Evolutionary conservation across 2,888 invertebrate genomes (phyloP), one percentile per base, ranked within the genome.

Genomic region (Bhutanitis thaidina): DNA sequence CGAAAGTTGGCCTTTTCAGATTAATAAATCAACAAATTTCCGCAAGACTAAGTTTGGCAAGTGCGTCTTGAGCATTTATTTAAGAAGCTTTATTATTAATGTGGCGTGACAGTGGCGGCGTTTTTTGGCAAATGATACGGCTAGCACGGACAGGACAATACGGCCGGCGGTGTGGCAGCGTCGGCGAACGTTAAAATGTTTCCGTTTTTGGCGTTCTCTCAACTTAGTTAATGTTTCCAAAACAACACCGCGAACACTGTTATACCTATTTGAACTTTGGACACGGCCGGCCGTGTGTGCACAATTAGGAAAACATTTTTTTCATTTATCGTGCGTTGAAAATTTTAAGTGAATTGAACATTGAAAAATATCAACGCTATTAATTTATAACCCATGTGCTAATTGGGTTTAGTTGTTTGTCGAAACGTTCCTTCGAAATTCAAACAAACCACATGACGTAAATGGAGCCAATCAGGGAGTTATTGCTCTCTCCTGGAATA

Each of bases 141-240:
- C 16, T 14, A 68, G 71, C 69, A 71, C 68, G 71, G 71, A 66
- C 69, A 73, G 71, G 76, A 76, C 81, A 80, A 82, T 76, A 77
- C 62, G 68, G 74, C 70, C 68, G 63, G 67, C 57, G 65, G 64
- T 69, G 59, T 53, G 57, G 53, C 55, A 68, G 53, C 55, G 69
- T 58, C 71, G 66, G 66, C 65, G 57, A 69, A 75, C 74, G 74
- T 70, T 80, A 80, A 84, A 86, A 84, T 77, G 83, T 74, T 80
- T 80, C 80, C 82, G 79, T 77, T 86, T 86, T 85, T 85, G 88
- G 88, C 88, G 74, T 73, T 63, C 84, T 77, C 79, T 84, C 86
- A 87, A 88, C 71, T 84, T 80, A 80, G 84, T 86, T 86, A 86
- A 88, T 87, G 84, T 80, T 81, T 69, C 73, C 77, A 80, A 82